Conservation (phyloP, 2,797 vertebrate genomes). For the Acanthis flammea region DNA sequence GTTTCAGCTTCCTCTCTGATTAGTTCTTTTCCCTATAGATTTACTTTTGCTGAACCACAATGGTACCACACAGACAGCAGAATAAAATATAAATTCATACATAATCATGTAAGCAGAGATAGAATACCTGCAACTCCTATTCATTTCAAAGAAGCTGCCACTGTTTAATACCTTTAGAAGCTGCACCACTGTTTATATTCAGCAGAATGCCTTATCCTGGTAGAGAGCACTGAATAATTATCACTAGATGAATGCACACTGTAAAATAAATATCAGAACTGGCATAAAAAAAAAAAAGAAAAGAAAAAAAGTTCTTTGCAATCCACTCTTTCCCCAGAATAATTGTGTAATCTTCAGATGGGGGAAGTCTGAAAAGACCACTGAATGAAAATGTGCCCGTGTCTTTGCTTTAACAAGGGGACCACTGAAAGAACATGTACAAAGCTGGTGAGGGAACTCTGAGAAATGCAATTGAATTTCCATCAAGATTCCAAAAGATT, state of each 20-base stretch:
- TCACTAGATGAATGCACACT: not conserved
- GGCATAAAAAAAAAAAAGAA: not conserved
- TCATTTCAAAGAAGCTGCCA: conserved; percentile 45
- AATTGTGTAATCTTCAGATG: not conserved
- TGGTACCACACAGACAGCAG: conserved; percentile 11
- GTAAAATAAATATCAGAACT: conserved; percentile 47
- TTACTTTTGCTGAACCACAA: conserved; percentile 43
- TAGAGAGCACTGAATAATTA: conserved; percentile 13
- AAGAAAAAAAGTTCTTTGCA: not conserved
- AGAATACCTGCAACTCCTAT: conserved; percentile 33
- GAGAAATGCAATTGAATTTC: conserved; percentile 45
- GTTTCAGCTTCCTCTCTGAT: conserved; percentile 48
- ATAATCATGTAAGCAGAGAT: conserved; percentile 40
- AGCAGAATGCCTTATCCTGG: conserved; percentile 21
- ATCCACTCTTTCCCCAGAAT: not conserved
- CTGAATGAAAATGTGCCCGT: not conserved
- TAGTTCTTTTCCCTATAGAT: conserved; percentile 46
- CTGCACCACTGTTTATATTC: conserved; percentile 19
- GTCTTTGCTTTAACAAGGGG: conserved; percentile 9
- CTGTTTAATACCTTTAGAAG: conserved; percentile 37
- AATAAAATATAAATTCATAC: conserved; percentile 50
- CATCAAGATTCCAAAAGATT: conserved; percentile 50
- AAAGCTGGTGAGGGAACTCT: conserved; percentile 8
- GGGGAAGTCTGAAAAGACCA: not conserved
- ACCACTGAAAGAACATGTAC: not conserved